Base-by-base conservation (phyloP, 2,888 invertebrate genomes). In the Parnassius orleans region DNA sequence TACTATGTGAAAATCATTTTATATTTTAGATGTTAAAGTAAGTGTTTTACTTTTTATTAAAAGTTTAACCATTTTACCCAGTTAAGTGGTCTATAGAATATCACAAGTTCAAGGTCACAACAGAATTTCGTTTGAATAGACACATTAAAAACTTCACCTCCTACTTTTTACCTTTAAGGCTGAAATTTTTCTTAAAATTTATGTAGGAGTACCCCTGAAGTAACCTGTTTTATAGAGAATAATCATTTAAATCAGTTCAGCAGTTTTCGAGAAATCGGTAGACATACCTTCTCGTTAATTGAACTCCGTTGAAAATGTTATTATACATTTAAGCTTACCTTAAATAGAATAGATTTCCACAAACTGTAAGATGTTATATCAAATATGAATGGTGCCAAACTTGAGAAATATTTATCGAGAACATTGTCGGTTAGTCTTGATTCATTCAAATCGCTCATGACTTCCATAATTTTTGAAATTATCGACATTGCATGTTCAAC, bases 401-500 rank as follows among this genome's bases (percentile, higher is more conserved):
- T 64, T 2, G 48, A 24, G 1, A 74, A 72, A 53, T 73, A 76
- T 3, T 58, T 60, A 44, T 71, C 64, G 19, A 78, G 19, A 0
- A 75, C 70, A 2, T 63, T 59, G 0, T 46, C n/a, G 12, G 60
- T 70, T 3, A 72, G 57, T 0, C 47, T 57, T 10, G 48, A 41
- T 44, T 72, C 67, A 2, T 71, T 64, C 3, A 68, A 24, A 56
- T 79, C 79, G 15, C 62, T 58, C 71, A 76, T 75, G 0, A 72
- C 65, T 0, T 74, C 63, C 10, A 65, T 74, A 3, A 74, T 14
- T 50, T 70, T 74, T 44, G 74, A 80, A 11, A 64, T 55, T 3
- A 70, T 61, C 3, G 70, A 75, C 1, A 80, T 53, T 1, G 73
- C 11, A 43, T 80, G 77, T 69, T 81, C 81, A 10, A 79, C 83